Base-by-base conservation (phyloP, 2,797 vertebrate species). In the Tangara arthus region DNA sequence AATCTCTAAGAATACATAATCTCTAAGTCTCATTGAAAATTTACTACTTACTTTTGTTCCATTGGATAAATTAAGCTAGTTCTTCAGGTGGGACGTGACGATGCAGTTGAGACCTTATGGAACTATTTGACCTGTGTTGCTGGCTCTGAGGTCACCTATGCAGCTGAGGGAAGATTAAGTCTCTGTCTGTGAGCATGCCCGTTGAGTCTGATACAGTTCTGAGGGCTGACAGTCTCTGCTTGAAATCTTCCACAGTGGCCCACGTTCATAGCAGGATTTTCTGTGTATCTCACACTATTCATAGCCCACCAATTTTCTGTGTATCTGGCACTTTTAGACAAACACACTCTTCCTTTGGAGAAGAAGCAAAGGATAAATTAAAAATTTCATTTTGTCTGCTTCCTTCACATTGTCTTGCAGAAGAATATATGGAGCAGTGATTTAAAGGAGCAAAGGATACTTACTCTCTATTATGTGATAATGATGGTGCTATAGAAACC, bases 311-410 rank as follows among this genome's bases (percentile, higher is more conserved):
- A 34, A 3, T 63, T 66, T 59, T 30, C 66, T 68, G 8, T 64
- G n/a, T 14, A 28, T 27, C n/a, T 69, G 47, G 4, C 23, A 34
- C 5, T 10, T 19, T 53, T 30, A 46, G 9, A 49, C 32, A 69
- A 70, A 27, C 3, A 23, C 0, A 1, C 2, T 42, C 3, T 49
- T 70, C 10, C 11, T 65, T 20, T 57, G 39, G n/a, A 47, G 32
- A 8, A 47, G 44, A 87, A 75, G 11, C 27, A 50, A 41, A 68
- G 14, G 21, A 42, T 49, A 61, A 80, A 53, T 15, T 30, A 24
- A 85, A 8, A 85, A 21, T 39, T 30, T 24, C 4, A 8, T 17
- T 65, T 46, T 68, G 15, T 20, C 37, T 63, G 16, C 39, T 87
- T 87, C 35, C 9, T 56, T 60, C 30, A 69, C 7, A 1, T 7